Evolutionary conservation across 2,797 vertebrate species (phyloP).

Genomic region (Potorous gilbertii): DNA sequence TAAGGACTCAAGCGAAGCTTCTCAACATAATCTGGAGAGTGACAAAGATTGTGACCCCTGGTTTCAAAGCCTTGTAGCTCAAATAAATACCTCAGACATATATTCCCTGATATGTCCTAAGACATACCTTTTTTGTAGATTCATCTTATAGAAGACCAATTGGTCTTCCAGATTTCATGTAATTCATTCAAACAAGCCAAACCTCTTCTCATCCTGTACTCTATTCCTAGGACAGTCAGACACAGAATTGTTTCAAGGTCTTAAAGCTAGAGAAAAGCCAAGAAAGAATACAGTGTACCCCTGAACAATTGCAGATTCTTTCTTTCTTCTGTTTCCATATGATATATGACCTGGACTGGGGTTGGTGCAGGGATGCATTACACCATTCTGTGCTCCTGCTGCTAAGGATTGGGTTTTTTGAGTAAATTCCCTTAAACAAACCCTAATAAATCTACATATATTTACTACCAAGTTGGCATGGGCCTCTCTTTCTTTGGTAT

Average conservation of each 20-base stretch:
- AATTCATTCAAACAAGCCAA: neutral
- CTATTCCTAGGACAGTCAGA: neutral
- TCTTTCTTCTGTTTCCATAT: neutral
- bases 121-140: neutral
- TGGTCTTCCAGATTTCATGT: neutral
- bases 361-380: neutral
- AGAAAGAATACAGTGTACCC: neutral
- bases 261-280: neutral
- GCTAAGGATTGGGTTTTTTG: neutral
- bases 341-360: neutral
- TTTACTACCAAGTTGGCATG: neutral
- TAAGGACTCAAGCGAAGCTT: neutral
- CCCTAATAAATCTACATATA: neutral
- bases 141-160: neutral
- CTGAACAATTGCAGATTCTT: neutral
- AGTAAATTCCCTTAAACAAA: neutral
- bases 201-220: neutral
- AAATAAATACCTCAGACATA: neutral
- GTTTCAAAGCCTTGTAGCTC: too few relatives aligned
- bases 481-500: neutral
- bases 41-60: neutral
- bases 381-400: neutral
- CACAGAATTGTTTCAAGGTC: neutral
- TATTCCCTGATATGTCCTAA: neutral
- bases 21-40: neutral